Evolutionary conservation across 2,888 invertebrate genomes (phyloP).

Genomic region (Nephrotoma flavescens): DNA sequence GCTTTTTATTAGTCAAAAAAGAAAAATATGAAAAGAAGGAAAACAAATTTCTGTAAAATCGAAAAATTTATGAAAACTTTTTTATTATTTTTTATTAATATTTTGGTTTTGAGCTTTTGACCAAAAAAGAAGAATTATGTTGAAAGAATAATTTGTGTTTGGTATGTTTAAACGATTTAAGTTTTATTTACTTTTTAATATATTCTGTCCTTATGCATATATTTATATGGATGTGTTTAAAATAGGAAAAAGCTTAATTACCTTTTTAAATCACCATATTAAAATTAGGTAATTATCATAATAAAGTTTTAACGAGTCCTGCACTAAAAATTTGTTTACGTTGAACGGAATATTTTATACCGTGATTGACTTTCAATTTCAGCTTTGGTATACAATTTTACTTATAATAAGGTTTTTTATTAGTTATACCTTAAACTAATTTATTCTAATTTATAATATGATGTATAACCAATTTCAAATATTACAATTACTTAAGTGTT

Average conservation of each 20-base stretch:
- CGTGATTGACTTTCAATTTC: too few species aligned
- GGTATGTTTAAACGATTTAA: neutral
- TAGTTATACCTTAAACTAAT: too few species aligned
- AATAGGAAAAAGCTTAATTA: neutral
- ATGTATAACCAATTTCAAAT: too few species aligned
- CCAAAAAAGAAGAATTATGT: neutral
- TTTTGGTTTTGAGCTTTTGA: neutral
- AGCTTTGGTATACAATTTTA: too few species aligned
- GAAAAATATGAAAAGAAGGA: neutral
- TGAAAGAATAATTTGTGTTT: neutral
- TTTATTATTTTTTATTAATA: neutral
- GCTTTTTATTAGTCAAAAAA: neutral
- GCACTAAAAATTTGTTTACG: too few species aligned
- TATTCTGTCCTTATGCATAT: neutral
- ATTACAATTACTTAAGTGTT: too few species aligned
- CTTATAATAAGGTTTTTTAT: too few species aligned
- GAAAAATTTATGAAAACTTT: neutral
- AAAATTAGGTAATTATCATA: neutral
- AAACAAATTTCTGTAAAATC: neutral
- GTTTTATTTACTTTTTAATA: neutral
- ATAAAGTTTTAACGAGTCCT: too few species aligned
- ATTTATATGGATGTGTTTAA: neutral
- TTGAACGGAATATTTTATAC: too few species aligned
- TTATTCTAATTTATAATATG: too few species aligned
- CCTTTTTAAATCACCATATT: neutral